These are phyloP conservation scores for Taurulus bubalis DNA, from an alignment of 2,113 vertebrate species.

Conservation along the genomic window DNA sequence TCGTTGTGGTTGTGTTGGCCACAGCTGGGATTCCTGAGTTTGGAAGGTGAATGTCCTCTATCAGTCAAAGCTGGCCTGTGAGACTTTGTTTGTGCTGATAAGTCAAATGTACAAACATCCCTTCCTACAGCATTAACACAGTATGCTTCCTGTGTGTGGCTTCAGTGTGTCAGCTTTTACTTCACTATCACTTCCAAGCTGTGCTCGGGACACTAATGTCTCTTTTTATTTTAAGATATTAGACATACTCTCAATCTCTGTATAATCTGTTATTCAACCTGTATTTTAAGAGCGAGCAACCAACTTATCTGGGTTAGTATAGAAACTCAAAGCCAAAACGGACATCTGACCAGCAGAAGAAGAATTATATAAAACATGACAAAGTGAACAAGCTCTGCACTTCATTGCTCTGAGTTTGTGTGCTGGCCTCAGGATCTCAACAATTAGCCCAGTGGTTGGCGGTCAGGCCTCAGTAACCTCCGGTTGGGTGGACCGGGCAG, in stretches of 20 bases:
- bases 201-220: background rate
- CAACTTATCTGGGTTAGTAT: background rate
- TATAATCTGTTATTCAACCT: background rate
- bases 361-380: background rate
- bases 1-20: constrained; percentile 25
- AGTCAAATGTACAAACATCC: constrained; percentile 48
- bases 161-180: constrained; percentile 11
- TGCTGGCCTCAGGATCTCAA: background rate
- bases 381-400: background rate
- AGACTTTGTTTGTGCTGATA: constrained; percentile 34
- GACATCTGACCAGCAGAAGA: background rate
- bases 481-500: constrained; percentile 43
- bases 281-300: background rate
- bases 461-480: constrained; percentile 42
- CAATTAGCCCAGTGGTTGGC: constrained; percentile 33
- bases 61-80: constrained; percentile 18
- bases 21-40: constrained; percentile 63
- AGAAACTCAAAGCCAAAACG: background rate
- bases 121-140: constrained; percentile 34
- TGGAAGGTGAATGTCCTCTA: constrained; percentile 39
- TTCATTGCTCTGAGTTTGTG: background rate
- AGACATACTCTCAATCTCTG: background rate
- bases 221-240: background rate
- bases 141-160: constrained; percentile 44
- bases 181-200: background rate